Evolutionary conservation across 2,797 vertebrate species (phyloP).

Genomic region (Hylomyscus alleni): DNA sequence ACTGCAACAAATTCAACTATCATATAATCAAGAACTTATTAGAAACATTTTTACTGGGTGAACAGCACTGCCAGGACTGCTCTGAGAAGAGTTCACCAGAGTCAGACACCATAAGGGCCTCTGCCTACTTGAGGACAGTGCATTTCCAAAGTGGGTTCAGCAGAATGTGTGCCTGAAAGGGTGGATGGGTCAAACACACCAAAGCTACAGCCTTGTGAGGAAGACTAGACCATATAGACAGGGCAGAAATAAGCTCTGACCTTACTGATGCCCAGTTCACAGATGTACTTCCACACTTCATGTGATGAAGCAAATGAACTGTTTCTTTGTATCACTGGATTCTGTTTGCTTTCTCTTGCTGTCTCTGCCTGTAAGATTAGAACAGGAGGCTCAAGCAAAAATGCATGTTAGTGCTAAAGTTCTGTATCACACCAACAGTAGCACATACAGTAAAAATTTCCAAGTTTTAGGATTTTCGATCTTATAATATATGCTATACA

Average conservation of each 20-base stretch:
- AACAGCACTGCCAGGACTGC: neutral
- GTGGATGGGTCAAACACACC: neutral
- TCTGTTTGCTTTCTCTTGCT: slow-evolving; percentile 96
- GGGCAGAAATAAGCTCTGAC: slow-evolving; percentile 86
- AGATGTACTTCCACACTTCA: slow-evolving; percentile 99
- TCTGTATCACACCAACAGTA: slow-evolving; percentile 26
- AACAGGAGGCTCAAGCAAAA: slow-evolving; percentile 60
- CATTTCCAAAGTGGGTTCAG: slow-evolving; percentile 17
- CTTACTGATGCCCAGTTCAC: slow-evolving; percentile 98
- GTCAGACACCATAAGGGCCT: neutral
- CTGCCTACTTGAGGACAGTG: neutral
- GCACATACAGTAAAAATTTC: slow-evolving; percentile 20
- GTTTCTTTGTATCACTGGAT: slow-evolving; percentile 98
- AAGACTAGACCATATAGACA: neutral
- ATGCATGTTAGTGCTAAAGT: slow-evolving; percentile 3
- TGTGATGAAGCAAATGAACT: slow-evolving; percentile 97
- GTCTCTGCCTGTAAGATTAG: slow-evolving; percentile 92
- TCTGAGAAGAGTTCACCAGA: neutral
- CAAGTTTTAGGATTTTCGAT: slow-evolving; percentile 28
- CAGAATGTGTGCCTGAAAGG: neutral
- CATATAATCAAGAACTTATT: slow-evolving; percentile 22
- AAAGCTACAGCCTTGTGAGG: neutral
- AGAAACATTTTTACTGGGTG: slow-evolving; percentile 21
- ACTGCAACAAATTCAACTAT: slow-evolving; percentile 1
- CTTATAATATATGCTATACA: slow-evolving; percentile 28